Evolutionary conservation across 2,113 vertebrate species (phyloP).

Genomic region (Crotalus helleri): DNA sequence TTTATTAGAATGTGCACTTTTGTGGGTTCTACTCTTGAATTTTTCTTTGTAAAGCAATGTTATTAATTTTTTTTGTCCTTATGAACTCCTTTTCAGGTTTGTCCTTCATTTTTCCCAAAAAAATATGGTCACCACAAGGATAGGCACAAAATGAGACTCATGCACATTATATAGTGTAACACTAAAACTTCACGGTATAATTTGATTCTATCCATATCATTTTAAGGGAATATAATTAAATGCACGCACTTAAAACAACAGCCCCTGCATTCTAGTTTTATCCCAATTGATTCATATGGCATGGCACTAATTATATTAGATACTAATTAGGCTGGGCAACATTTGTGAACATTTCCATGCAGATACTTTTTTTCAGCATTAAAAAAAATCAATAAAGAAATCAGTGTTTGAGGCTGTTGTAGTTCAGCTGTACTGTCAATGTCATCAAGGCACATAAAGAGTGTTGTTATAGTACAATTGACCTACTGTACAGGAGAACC

Average conservation of each 20-base stretch:
- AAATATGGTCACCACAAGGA: not conserved
- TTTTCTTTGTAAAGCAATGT: not conserved
- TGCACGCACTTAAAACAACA: not conserved
- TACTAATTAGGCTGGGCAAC: not conserved
- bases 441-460: constrained; percentile 27
- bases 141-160: not conserved
- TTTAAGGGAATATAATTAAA: not conserved
- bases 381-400: constrained; percentile 24
- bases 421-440: constrained; percentile 12
- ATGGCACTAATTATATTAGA: not conserved
- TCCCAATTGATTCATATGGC: not conserved
- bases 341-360: constrained; percentile 23
- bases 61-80: not conserved
- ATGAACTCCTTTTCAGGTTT: not conserved
- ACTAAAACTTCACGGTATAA: not conserved
- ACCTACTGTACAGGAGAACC: constrained; percentile 27
- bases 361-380: constrained; percentile 21
- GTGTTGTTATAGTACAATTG: constrained; percentile 39
- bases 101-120: not conserved
- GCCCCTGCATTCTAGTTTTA: not conserved
- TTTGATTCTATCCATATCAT: not conserved
- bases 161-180: not conserved
- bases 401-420: constrained; percentile 9
- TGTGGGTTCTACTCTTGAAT: not conserved
- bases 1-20: not conserved